A percentile compares a stretch with the other conserved stretches of the same genome.
These are phyloP conservation scores for Megalopta genalis DNA, from an alignment of 1,140 invertebrate genomes.

Conservation along the genomic window DNA sequence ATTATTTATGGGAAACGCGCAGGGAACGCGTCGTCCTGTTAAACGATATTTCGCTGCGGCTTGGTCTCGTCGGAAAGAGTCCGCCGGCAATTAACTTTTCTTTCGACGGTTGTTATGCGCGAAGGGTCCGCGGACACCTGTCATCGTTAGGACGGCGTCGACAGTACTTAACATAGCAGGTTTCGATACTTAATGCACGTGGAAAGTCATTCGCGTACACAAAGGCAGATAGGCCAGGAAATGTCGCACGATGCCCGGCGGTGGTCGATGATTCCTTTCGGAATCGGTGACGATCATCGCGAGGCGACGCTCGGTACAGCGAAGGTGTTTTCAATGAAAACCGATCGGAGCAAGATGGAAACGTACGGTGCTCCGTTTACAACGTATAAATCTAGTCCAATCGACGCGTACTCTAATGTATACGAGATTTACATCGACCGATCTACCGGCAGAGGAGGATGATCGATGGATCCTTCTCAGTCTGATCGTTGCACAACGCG, in stretches of 20 bases:
- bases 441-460: background rate
- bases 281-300: constrained; percentile 4
- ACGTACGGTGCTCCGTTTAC: constrained; percentile 16
- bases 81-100: constrained; percentile 38
- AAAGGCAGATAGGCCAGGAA: background rate
- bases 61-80: constrained; percentile 1
- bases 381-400: constrained; percentile 59
- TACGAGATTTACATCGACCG: constrained; percentile 31
- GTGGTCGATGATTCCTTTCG: background rate
- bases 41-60: constrained; percentile 28
- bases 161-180: constrained; percentile 13
- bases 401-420: constrained; percentile 48
- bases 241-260: background rate
- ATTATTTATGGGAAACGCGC: background rate
- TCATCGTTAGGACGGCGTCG: constrained; percentile 25
- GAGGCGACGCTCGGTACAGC: background rate
- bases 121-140: constrained; percentile 25
- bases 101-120: constrained; percentile 20
- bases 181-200: constrained; percentile 21
- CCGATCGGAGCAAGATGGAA: constrained; percentile 8
- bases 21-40: background rate
- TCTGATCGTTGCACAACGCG: background rate
- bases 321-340: constrained; percentile 24
- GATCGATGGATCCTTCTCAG: background rate
- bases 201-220: background rate